Evolutionary conservation across 2,113 vertebrate genomes (phyloP).

Genomic region (Sorex araneus): DNA sequence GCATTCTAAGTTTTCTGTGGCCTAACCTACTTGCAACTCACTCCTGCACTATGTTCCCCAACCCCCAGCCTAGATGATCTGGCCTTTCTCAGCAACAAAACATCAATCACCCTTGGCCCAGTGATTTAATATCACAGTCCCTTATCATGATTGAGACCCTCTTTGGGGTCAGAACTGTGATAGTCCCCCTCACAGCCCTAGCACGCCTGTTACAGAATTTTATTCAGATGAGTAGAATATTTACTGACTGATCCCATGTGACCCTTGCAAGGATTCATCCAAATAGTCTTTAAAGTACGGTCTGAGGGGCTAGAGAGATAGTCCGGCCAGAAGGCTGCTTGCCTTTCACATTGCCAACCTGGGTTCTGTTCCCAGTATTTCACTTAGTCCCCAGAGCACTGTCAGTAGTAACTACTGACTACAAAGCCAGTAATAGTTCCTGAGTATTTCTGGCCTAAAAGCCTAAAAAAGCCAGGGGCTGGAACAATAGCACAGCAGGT

Average conservation of each 20-base stretch:
- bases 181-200: background rate
- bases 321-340: too few species aligned
- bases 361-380: too few species aligned
- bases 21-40: fast-evolving
- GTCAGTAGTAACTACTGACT: too few species aligned
- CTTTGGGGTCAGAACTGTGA: background rate
- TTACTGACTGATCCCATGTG: background rate
- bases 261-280: background rate
- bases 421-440: too few species aligned
- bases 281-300: background rate
- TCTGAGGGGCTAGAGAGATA: background rate
- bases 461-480: too few species aligned
- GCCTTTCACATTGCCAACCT: too few species aligned
- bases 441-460: too few species aligned
- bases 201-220: background rate
- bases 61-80: background rate
- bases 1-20: background rate
- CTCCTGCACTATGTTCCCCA: fast-evolving
- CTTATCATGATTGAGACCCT: too few species aligned
- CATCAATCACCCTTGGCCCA: background rate
- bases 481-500: too few species aligned
- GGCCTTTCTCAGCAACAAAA: background rate
- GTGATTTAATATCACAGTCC: background rate
- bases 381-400: too few species aligned
- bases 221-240: background rate